Percentiles rank a stretch among this genome's conserved stretches.
Evolutionary conservation across 64 coral and sea anemone genomes (phyloP).

Genomic region (Cladopsammia gracilis): DNA sequence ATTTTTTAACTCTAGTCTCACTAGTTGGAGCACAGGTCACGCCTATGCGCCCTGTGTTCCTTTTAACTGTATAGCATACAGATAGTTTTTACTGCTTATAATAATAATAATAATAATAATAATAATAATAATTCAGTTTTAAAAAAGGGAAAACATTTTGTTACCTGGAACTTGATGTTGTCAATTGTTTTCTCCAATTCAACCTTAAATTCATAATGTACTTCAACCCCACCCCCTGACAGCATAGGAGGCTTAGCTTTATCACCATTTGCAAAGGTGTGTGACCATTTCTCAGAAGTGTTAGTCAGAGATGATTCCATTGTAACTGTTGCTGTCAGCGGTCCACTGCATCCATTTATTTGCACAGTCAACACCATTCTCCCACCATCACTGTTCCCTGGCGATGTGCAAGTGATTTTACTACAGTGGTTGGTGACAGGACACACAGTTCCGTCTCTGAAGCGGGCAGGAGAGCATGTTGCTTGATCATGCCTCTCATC

Average conservation of each 20-base stretch:
- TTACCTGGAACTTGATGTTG: background rate
- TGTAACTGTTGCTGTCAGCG: background rate
- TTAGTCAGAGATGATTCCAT: no score
- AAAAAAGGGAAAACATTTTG: no score
- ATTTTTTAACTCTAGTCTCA: no score
- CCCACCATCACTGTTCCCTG: background rate
- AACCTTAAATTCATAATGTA: background rate
- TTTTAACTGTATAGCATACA: no score
- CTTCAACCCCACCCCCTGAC: background rate
- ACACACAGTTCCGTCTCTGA: background rate
- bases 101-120: no score
- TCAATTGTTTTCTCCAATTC: background rate
- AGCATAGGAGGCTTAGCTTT: background rate
- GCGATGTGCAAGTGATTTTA: background rate
- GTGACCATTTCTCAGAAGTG: background rate
- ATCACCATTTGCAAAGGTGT: slow-evolving; percentile 2
- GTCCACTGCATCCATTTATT: background rate
- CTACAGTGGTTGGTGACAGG: background rate
- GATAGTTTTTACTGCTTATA: no score
- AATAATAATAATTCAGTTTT: no score
- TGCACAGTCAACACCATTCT: background rate
- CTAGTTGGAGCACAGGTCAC: no score
- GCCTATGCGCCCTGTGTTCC: no score
- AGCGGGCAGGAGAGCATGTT: background rate
- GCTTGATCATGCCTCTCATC: background rate